Evolutionary conservation across 1,140 invertebrate genomes (phyloP).

Genomic region (Bombus terrestris): DNA sequence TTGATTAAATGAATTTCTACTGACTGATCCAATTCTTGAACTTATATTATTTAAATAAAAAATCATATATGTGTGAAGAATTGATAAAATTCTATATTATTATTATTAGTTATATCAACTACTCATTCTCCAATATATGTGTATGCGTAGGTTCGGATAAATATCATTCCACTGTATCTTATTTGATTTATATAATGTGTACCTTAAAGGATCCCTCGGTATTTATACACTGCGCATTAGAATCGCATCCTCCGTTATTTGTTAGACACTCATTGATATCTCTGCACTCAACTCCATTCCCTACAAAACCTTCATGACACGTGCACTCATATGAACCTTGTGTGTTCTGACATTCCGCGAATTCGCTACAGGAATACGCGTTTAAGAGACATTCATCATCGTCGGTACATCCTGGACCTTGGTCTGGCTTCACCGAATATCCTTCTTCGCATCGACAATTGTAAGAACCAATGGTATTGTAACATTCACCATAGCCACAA

Average conservation of each 20-base stretch:
- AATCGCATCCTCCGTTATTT: slow-evolving; percentile 92
- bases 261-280: slow-evolving; percentile 92
- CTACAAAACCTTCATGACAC: slow-evolving; percentile 92
- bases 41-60: too few species aligned
- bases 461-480: slow-evolving; percentile 93
- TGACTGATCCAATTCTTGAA: too few species aligned
- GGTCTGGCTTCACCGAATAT: slow-evolving; percentile 91
- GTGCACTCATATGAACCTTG: slow-evolving; percentile 92
- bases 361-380: slow-evolving; percentile 89
- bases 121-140: too few species aligned
- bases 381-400: slow-evolving; percentile 94
- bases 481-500: slow-evolving; percentile 89
- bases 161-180: neutral
- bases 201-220: slow-evolving; percentile 91
- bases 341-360: slow-evolving; percentile 92
- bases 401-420: slow-evolving; percentile 89
- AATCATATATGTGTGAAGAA: too few species aligned
- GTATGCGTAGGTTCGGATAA: neutral
- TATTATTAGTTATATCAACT: too few species aligned
- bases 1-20: too few species aligned
- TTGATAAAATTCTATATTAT: too few species aligned
- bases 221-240: slow-evolving; percentile 93
- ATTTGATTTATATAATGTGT: neutral
- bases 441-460: slow-evolving; percentile 90
- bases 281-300: slow-evolving; percentile 88